Base-by-base conservation (phyloP, 1,140 invertebrate species). In the Gonatopus flavifemur region DNA sequence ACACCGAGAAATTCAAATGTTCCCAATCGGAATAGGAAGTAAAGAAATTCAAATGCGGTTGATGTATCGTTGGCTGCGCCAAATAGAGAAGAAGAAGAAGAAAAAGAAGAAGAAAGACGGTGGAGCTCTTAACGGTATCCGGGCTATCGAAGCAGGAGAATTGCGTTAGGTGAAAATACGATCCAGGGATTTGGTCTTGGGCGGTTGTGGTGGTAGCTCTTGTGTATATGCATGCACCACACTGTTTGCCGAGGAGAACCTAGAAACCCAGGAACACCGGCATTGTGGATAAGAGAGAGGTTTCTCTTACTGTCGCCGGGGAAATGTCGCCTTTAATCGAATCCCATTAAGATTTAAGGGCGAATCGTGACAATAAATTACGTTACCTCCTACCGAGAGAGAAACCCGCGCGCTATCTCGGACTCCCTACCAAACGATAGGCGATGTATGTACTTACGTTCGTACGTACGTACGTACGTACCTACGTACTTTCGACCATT, bases 331-430 rank as follows among this genome's bases (percentile, higher is more conserved):
- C 63, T 66, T 68, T 65, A 66, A 69, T 66, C 66, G 65, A 70
- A 70, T 67, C 59, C 66, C 66, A 69, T 69, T 67, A 70, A 70
- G 68, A 70, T 70, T 70, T 70, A 66, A 65, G 53, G 66, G 59
- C 60, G 57, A 55, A 52, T 49, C 57, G 59, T 49, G 63, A n/a
- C 68, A 52, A 70, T 70, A 70, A 70, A 70, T 70, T 66, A 68
- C 63, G 42, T 48, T 54, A 43, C 59, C 64, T 60, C 57, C 61
- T 64, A 48, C 41, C 44, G 53, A 24, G 40, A 38, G 12, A 60
- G 52, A n/a, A n/a, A n/a, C n/a, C n/a, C n/a, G 50, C 49, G 55
- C 64, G 62, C 60, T 66, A 68, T 70, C 67, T 66, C n/a, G n/a
- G n/a, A n/a, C n/a, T n/a, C n/a, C 40, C 32, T 55, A 12, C 15